These are phyloP conservation scores for Auanema freiburgensis DNA, from an alignment of 2,888 invertebrate species.

Conservation along the genomic window DNA sequence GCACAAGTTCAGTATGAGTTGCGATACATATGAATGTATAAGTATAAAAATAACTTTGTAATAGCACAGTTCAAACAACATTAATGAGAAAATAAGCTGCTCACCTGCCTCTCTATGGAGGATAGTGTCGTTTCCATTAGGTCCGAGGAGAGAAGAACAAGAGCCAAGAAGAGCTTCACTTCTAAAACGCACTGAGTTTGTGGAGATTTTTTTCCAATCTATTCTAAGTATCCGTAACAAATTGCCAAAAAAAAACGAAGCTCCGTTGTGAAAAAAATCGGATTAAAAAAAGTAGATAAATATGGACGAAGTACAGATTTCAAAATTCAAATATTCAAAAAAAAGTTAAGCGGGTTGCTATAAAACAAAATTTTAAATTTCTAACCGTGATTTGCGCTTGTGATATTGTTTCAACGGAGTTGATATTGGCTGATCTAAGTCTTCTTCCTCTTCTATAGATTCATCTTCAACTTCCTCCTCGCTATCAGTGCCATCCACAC, in stretches of 20 bases:
- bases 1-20: too few relatives aligned
- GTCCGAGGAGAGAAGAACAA: constrained; percentile 46
- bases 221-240: too few relatives aligned
- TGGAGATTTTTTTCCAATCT: background rate
- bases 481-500: constrained; percentile 49
- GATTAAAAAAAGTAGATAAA: too few relatives aligned
- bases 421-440: constrained; percentile 20
- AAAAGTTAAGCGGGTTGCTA: background rate
- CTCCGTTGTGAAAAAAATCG: too few relatives aligned
- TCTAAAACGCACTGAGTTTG: constrained; percentile 4
- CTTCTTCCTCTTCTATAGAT: constrained; percentile 5
- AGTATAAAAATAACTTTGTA: too few relatives aligned
- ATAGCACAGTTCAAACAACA: too few relatives aligned
- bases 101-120: too few relatives aligned
- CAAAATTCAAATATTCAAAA: too few relatives aligned
- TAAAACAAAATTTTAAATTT: background rate
- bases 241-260: too few relatives aligned
- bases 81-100: too few relatives aligned
- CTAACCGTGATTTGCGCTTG: background rate
- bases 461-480: constrained; percentile 41
- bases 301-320: background rate
- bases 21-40: too few relatives aligned
- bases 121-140: constrained; percentile 25
- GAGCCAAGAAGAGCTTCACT: constrained; percentile 37
- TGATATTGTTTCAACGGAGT: constrained; percentile 6